These are phyloP conservation scores for Brachionus calyciflorus DNA, from an alignment of 1,140 invertebrate species.

Conservation along the genomic window DNA sequence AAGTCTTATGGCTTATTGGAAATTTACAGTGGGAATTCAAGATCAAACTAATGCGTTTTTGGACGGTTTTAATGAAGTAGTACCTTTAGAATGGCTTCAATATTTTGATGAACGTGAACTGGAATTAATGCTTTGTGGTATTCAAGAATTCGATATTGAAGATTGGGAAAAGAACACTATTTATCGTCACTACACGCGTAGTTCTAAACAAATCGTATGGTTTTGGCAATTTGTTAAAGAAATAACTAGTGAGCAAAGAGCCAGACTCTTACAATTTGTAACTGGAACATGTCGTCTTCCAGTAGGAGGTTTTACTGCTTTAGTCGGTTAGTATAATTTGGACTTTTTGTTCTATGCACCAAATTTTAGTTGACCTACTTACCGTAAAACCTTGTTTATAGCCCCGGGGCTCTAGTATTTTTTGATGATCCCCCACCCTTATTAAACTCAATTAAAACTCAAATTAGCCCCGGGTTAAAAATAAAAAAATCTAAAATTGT, in stretches of 20 bases:
- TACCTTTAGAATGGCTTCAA: slow-evolving; percentile 83
- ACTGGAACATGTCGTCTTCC: slow-evolving; percentile 96
- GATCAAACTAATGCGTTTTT: slow-evolving; percentile 93
- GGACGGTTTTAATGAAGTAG: slow-evolving; percentile 87
- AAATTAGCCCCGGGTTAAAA: too few relatives aligned
- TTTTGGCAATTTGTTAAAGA: slow-evolving; percentile 95
- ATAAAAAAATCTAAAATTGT: too few relatives aligned
- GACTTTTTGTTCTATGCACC: too few relatives aligned
- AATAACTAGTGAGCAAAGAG: slow-evolving; percentile 93
- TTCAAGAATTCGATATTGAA: slow-evolving; percentile 95
- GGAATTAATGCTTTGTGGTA: slow-evolving; percentile 90
- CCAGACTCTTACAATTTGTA: slow-evolving; percentile 90
- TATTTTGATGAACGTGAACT: slow-evolving; percentile 97
- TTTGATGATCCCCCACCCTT: too few relatives aligned
- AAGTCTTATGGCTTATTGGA: slow-evolving; percentile 86
- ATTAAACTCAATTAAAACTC: too few relatives aligned
- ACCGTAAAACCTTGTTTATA: too few relatives aligned
- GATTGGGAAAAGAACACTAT: slow-evolving; percentile 95
- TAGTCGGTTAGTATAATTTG: slow-evolving; percentile 61
- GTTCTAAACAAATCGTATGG: slow-evolving; percentile 93
- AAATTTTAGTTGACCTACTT: too few relatives aligned
- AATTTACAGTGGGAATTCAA: slow-evolving; percentile 88
- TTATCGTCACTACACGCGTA: slow-evolving; percentile 95
- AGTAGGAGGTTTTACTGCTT: slow-evolving; percentile 97
- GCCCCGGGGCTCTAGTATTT: too few relatives aligned